phyloP scores from a whole-genome alignment of 1,140 invertebrate species.

The Hestina assimilis region DNA sequence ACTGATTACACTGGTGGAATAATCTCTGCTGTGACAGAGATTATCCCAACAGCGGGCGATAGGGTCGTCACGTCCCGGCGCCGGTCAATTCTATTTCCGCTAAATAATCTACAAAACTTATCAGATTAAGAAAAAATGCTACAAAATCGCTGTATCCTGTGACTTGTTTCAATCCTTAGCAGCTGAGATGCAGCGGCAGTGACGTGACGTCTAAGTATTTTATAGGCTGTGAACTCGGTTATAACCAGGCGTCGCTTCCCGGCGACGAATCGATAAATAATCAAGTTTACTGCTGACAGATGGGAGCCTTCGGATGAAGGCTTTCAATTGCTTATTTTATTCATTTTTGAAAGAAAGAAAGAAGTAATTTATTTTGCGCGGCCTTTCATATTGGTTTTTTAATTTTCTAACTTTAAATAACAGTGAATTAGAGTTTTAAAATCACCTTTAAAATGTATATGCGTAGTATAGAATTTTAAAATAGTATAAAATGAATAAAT shows the following conservation, averaged over 20 bases:
- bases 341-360: neutral
- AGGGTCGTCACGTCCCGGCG: too few species aligned
- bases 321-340: neutral
- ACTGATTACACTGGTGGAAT: too few species aligned
- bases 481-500: too few species aligned
- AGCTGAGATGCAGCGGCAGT: conserved; percentile 22
- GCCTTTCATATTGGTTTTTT: neutral
- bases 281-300: conserved; percentile 1
- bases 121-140: too few species aligned
- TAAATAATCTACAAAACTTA: too few species aligned
- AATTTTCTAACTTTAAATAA: neutral
- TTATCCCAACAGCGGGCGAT: too few species aligned
- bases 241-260: neutral
- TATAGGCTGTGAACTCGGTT: conserved; percentile 7
- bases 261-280: conserved; percentile 14
- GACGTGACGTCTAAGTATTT: conserved; percentile 24
- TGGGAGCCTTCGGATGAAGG: neutral
- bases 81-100: too few species aligned
- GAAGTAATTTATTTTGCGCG: neutral
- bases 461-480: too few species aligned
- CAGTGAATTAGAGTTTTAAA: neutral
- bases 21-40: too few species aligned
- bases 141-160: neutral
- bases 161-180: neutral
- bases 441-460: neutral